Evolutionary conservation across 2,888 invertebrate species (phyloP).

Genomic region (Icerya purchasi): DNA sequence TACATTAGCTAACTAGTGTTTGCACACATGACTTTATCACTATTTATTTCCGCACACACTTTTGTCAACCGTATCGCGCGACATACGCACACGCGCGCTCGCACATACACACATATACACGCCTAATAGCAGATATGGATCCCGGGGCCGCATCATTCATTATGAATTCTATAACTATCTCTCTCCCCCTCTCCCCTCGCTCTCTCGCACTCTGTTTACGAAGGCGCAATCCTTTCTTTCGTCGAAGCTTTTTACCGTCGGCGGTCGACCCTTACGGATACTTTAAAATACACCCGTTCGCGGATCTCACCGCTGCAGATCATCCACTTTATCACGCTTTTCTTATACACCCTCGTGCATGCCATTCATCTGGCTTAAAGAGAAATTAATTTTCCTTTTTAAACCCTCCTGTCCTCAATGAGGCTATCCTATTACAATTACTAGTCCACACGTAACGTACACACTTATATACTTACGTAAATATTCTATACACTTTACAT

Average conservation of each 20-base stretch:
- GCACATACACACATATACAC: background rate
- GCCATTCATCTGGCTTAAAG: constrained; percentile 13
- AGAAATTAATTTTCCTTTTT: constrained; percentile 14
- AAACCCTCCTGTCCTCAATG: constrained; percentile 13
- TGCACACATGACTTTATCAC: constrained; percentile 14
- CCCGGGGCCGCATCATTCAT: too few species aligned
- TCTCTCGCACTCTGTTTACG: constrained; percentile 1
- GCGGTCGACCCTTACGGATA: too few species aligned
- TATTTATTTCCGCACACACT: constrained; percentile 3
- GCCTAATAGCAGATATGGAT: too few species aligned
- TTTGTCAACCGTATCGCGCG: background rate
- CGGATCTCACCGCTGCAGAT: constrained; percentile 10
- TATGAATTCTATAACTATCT: too few species aligned
- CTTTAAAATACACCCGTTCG: too few species aligned
- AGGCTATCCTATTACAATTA: background rate
- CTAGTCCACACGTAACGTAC: too few species aligned
- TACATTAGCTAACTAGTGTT: constrained; percentile 1
- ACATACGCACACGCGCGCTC: background rate
- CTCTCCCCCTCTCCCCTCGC: constrained; percentile 1
- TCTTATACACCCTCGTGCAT: constrained; percentile 6
- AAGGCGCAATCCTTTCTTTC: too few species aligned
- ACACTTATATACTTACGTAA: too few species aligned
- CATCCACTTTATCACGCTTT: constrained; percentile 12
- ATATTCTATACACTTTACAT: too few species aligned
- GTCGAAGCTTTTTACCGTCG: too few species aligned